phyloP scores from a whole-genome alignment of 2,797 vertebrate genomes.

The Eidolon dupreanum region DNA sequence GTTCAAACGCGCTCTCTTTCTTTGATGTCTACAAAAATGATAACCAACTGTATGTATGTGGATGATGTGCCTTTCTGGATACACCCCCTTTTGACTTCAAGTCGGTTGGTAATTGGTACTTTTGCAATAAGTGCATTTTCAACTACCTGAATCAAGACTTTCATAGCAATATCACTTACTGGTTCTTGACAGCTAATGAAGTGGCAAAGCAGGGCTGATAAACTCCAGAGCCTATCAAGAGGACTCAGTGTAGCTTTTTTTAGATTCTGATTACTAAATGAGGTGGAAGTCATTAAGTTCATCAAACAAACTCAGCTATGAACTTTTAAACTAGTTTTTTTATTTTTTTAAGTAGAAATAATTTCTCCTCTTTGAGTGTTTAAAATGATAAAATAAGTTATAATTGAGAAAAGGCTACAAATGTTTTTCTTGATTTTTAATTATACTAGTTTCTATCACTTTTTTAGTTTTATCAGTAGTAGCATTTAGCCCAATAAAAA shows the following conservation, averaged over 20 bases:
- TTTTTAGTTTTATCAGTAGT: constrained; percentile 4
- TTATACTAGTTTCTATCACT: constrained; percentile 7
- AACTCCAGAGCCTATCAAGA: constrained; percentile 59
- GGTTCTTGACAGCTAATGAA: constrained; percentile 67
- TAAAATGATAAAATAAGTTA: constrained; percentile 39
- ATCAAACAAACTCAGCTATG: constrained; percentile 54
- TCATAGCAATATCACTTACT: constrained; percentile 42
- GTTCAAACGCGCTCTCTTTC: not conserved
- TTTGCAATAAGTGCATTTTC: constrained; percentile 23
- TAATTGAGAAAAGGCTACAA: not conserved
- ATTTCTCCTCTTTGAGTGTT: not conserved
- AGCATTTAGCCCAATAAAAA: constrained; percentile 65
- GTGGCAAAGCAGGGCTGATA: constrained; percentile 59
- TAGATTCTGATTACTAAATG: constrained; percentile 57
- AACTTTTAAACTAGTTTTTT: constrained; percentile 67
- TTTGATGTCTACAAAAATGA: constrained; percentile 44
- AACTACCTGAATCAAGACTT: constrained; percentile 50
- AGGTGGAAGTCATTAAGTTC: constrained; percentile 63
- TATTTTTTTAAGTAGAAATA: constrained; percentile 29
- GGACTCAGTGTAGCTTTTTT: not conserved
- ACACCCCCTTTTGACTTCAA: not conserved
- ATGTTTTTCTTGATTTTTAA: not conserved
- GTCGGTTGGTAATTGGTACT: constrained; percentile 45
- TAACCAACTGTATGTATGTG: not conserved
- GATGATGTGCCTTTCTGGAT: not conserved